Conservation (phyloP, 2,113 vertebrate genomes). For the Azemiops feae region DNA sequence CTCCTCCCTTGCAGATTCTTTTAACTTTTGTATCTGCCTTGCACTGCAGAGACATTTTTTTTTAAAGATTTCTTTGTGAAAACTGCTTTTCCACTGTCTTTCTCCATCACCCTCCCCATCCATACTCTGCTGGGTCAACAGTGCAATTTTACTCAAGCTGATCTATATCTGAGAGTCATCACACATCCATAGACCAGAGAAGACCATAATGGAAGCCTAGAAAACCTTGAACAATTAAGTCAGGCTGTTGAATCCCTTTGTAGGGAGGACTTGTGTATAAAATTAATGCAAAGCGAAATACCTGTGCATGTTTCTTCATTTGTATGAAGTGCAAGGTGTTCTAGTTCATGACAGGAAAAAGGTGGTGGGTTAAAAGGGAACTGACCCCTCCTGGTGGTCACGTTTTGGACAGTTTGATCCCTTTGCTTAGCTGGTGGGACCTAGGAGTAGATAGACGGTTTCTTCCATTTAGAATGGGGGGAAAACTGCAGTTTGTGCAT, state of each 20-base stretch:
- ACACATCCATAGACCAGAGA: slow-evolving; percentile 59
- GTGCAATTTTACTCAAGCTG: slow-evolving; percentile 58
- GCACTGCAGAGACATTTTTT: slow-evolving; percentile 64
- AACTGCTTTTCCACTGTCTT: slow-evolving; percentile 55
- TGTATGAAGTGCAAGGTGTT: background rate
- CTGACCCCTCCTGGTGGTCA: background rate
- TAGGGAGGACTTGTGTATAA: slow-evolving; percentile 8
- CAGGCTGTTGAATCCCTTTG: slow-evolving; percentile 51
- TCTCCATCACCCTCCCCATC: background rate
- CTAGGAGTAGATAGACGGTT: background rate
- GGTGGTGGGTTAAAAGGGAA: background rate
- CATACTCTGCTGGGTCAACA: slow-evolving; percentile 59
- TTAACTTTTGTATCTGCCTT: slow-evolving; percentile 66
- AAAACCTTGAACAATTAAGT: slow-evolving; percentile 50
- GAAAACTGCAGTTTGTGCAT: too few relatives aligned
- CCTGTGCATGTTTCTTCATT: slow-evolving; percentile 28
- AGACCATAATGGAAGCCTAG: slow-evolving; percentile 65
- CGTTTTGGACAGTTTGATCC: background rate
- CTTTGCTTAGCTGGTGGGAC: background rate
- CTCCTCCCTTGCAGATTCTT: slow-evolving; percentile 61
- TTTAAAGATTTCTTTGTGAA: slow-evolving; percentile 64
- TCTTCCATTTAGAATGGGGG: background rate
- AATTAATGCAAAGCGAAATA: slow-evolving; percentile 28
- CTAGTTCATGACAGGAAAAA: background rate
- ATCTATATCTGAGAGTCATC: slow-evolving; percentile 68